Base-by-base conservation (phyloP, 2,888 invertebrate species). In the Patella caerulea region DNA sequence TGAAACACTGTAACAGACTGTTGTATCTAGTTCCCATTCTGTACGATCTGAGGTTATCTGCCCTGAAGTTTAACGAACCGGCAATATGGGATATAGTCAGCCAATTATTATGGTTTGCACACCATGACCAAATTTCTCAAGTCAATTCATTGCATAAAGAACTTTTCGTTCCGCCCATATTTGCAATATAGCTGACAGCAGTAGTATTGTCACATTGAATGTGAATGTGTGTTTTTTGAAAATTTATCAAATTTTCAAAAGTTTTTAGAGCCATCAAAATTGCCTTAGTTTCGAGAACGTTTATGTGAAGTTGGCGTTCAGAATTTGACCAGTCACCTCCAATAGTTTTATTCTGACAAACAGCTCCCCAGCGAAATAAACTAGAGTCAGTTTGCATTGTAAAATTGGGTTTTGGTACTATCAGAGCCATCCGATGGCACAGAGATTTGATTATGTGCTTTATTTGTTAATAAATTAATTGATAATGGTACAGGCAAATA, bases 101-200 rank as follows among this genome's bases (percentile, higher is more conserved):
- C 59, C 59, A 59, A 59, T 19, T 59, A n/a, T 59, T 59, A 59
- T 59, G 59, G 4, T 17, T 9, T n/a, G 17, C 59, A 17, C 59
- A 59, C 59, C 59, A 59, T 15, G 15, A 15, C 59, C 59, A 24
- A 24, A 24, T 24, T 24, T 24, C 24, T 24, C 24, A 24, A 24
- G 24, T n/a, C 9, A 59, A 59, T 19, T 24, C 24, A 24, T 24
- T 24, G 24, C 24, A 24, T 24, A 24, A 24, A 24, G 24, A 24
- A 24, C 24, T 59, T 59, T 52, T 70, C 24, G 74, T 52, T n/a
- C 74, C 75, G 12, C 78, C 79, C 71, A 78, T 78, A 72, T 78
- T 79, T 72, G 77, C 75, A 24, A 78, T 75, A 12, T 78, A 75
- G 12, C 72, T 69, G 7, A 78, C 71, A n/a, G 79, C 72, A 5